Base-by-base conservation (phyloP, 2,888 invertebrate genomes). In the Anaspis maculata region DNA sequence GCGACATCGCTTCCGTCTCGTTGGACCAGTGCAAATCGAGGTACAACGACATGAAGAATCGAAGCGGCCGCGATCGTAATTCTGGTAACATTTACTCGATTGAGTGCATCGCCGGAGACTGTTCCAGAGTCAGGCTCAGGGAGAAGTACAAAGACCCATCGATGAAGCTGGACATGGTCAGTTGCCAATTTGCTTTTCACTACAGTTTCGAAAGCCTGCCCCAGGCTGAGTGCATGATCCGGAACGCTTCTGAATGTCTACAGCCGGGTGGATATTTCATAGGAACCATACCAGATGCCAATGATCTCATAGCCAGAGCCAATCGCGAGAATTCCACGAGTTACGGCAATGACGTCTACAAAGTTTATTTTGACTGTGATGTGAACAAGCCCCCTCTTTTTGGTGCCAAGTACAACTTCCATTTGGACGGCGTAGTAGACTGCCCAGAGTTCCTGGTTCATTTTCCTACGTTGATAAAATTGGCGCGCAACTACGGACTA, bases 391-490 rank as follows among this genome's bases (percentile, higher is more conserved):
- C 79, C 49, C 89, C 92, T 1, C 66, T 97, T 12, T 98, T 98
- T 71, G 97, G 97, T 23, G 92, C 86, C 12, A 88, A 90, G 60
- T 97, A 97, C 70, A 81, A 92, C 65, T 99, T 99, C 63, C 82
- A 87, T 56, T 70, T 98, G 47, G 92, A 97, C 58, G 95, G 88
- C 21, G 94, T 94, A 4, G 97, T 99, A 1, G 83, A 99, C 62
- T 99, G 98, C 63, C 98, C 98, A 1, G 98, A 98, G 64, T 99
- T 96, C 70, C 72, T 99, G 37, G 94, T 97, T 10, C 83, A 97
- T 66, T 90, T 96, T 64, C 88, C 92, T 11, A 73, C 84, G 3
- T 70, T 97, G 33, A 73, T 76, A 24, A 85, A 81, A 54, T 62
- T 86, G 32, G 84, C 82, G 7, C 69, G 72, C 23, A 80, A 80